Evolutionary conservation across 2,797 vertebrate species (phyloP).

Genomic region (Sebastes reedi): DNA sequence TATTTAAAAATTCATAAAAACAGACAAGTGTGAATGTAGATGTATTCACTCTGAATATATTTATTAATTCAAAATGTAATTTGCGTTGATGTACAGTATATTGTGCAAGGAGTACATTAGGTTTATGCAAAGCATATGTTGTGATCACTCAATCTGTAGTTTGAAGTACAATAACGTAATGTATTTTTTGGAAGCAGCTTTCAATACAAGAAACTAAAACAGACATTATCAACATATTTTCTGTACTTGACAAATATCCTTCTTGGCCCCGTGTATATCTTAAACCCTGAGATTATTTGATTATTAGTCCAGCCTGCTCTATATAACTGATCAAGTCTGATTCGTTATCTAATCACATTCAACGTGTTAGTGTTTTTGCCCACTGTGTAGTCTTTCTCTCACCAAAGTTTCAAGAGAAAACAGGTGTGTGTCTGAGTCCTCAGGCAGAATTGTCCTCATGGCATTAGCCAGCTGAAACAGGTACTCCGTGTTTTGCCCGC

Average conservation of each 20-base stretch:
- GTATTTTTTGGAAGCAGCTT: conserved; percentile 2
- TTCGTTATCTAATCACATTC: not conserved
- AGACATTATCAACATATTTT: not conserved
- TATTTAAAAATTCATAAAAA: not conserved
- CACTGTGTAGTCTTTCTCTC: conserved; percentile 73
- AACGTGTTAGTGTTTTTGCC: conserved; percentile 21
- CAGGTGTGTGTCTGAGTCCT: conserved; percentile 92
- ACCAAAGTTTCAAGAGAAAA: conserved; percentile 94
- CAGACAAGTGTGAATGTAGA: not conserved
- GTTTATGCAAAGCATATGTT: not conserved
- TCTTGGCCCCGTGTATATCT: not conserved
- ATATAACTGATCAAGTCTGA: not conserved
- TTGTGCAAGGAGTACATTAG: not conserved
- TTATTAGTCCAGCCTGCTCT: not conserved
- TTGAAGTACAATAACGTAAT: not conserved
- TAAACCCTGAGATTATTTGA: conserved; percentile 51
- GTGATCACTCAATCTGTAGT: not conserved
- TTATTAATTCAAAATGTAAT: not conserved
- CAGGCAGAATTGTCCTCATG: conserved; percentile 89
- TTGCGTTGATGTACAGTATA: not conserved
- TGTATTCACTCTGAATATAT: not conserved
- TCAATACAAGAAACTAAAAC: not conserved
- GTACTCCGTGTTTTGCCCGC: conserved; percentile 94
- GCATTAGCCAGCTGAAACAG: conserved; percentile 94
- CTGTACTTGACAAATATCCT: not conserved